phyloP scores from a whole-genome alignment of 2,888 invertebrate genomes.

The Leucophora obtusa region DNA sequence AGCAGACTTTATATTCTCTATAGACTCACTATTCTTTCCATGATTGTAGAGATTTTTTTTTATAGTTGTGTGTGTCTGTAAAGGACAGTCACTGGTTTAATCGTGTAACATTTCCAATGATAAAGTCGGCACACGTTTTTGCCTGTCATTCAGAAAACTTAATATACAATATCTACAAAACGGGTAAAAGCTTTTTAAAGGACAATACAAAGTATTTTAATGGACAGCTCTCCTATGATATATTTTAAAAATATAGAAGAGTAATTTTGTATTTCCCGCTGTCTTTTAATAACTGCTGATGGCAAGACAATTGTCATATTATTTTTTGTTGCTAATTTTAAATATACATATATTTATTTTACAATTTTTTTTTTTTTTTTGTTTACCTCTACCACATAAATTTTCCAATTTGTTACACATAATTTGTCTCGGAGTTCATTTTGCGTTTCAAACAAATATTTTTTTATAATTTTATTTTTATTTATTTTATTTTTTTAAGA shows the following conservation, averaged over 20 bases:
- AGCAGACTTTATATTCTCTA: slow-evolving; percentile 39
- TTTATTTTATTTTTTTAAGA: neutral
- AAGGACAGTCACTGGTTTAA: slow-evolving; percentile 48
- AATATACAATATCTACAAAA: slow-evolving; percentile 18
- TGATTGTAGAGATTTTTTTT: slow-evolving; percentile 20
- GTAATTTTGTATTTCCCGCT: slow-evolving; percentile 4
- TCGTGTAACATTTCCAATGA: slow-evolving; percentile 54
- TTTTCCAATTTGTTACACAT: slow-evolving; percentile 43
- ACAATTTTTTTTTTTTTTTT: slow-evolving; percentile 8
- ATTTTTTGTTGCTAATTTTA: slow-evolving; percentile 18
- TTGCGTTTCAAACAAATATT: neutral
- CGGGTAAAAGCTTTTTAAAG: slow-evolving; percentile 33
- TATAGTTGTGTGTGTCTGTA: neutral
- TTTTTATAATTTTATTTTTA: neutral
- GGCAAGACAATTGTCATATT: slow-evolving; percentile 27
- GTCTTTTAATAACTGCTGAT: slow-evolving; percentile 11
- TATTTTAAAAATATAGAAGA: neutral
- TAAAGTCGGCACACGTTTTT: slow-evolving; percentile 64
- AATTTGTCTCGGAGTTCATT: slow-evolving; percentile 24
- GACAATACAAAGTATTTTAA: slow-evolving; percentile 5
- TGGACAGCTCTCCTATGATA: slow-evolving; percentile 19
- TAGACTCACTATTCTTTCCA: slow-evolving; percentile 24
- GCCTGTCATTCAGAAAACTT: slow-evolving; percentile 51
- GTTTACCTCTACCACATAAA: slow-evolving; percentile 21
- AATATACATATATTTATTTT: slow-evolving; percentile 21